Conservation (phyloP, 2,113 vertebrate species). For the Indicator indicator region DNA sequence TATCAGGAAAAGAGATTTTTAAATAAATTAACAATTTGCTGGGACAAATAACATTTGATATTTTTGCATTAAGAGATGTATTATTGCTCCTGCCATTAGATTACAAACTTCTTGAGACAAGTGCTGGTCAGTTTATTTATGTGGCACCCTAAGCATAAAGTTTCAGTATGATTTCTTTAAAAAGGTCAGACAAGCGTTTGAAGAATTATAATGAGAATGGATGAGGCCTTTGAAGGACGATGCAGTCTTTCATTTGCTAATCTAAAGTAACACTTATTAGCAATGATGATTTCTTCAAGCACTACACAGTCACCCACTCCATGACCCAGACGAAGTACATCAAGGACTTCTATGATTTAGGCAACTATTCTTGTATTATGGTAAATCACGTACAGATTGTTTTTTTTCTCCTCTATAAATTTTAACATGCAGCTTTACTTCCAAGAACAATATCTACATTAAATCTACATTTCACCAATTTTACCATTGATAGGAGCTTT, state of each 20-base stretch:
- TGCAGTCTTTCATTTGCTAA: conserved; percentile 55
- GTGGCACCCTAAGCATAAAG: not conserved
- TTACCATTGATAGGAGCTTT: not conserved
- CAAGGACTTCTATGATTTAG: conserved; percentile 10
- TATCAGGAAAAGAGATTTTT: not conserved
- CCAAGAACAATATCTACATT: not conserved
- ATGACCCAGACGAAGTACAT: not conserved
- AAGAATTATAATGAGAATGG: conserved; percentile 50
- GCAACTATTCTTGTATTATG: not conserved
- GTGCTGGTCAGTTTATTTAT: conserved; percentile 5
- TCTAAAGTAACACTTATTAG: conserved; percentile 42
- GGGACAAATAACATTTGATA: not conserved
- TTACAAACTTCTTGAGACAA: not conserved
- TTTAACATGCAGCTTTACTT: not conserved
- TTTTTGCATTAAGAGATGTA: not conserved
- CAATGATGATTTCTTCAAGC: conserved; percentile 30
- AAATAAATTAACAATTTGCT: not conserved
- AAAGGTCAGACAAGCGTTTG: conserved; percentile 41
- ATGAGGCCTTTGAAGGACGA: conserved; percentile 44
- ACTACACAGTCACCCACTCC: not conserved
- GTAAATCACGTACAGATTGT: not conserved
- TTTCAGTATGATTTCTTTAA: conserved; percentile 1
- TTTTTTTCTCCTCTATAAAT: not conserved
- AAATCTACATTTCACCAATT: conserved; percentile 23
- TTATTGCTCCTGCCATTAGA: not conserved